A percentile compares a stretch with the other conserved stretches of the same genome.
These are phyloP conservation scores for Pristionchus arcanus DNA, from an alignment of 2,888 invertebrate genomes.

Conservation along the genomic window DNA sequence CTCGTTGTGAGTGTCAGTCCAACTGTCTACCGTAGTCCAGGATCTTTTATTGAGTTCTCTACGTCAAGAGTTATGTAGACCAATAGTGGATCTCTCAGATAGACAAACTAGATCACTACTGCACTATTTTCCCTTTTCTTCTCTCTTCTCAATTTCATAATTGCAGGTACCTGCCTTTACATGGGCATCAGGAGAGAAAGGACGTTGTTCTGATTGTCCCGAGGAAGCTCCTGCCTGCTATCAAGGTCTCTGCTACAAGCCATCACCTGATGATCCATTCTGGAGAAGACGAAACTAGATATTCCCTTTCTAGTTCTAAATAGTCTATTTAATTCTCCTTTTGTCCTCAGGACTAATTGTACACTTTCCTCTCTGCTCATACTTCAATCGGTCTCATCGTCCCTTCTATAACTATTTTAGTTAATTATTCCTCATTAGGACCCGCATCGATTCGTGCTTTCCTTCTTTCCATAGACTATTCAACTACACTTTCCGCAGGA, in stretches of 20 bases:
- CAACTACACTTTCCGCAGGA: neutral
- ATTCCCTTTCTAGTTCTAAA: neutral
- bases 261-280: slow-evolving; percentile 57
- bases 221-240: slow-evolving; percentile 76
- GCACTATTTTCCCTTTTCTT: neutral
- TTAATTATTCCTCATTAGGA: slow-evolving; percentile 18
- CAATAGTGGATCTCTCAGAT: neutral
- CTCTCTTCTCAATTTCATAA: neutral
- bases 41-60: neutral
- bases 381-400: slow-evolving; percentile 41
- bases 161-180: slow-evolving; percentile 79
- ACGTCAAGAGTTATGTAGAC: neutral
- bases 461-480: slow-evolving; percentile 26
- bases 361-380: slow-evolving; percentile 38
- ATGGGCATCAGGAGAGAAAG: slow-evolving; percentile 73
- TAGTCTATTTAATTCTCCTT: slow-evolving; percentile 38
- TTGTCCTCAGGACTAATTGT: slow-evolving; percentile 34
- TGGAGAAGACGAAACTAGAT: slow-evolving; percentile 47
- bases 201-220: slow-evolving; percentile 76
- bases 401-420: neutral
- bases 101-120: neutral
- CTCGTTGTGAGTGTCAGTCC: slow-evolving; percentile 12
- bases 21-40: slow-evolving; percentile 33
- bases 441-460: slow-evolving; percentile 42
- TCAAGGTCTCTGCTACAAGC: slow-evolving; percentile 78